Base-by-base conservation (phyloP, 2,888 invertebrate species). In the Rugalucina vietnamica region DNA sequence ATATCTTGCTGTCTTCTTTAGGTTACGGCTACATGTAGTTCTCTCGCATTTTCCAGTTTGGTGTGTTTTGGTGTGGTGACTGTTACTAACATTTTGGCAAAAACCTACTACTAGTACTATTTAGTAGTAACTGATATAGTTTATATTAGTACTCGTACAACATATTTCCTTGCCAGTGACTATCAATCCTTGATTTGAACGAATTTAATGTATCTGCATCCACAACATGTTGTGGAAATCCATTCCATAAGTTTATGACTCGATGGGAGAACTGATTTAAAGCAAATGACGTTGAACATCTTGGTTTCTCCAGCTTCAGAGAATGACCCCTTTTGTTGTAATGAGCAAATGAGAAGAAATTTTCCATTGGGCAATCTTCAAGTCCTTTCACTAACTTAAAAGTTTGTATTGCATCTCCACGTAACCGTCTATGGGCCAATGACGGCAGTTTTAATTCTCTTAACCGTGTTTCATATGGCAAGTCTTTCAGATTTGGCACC, bases 111-210 rank as follows among this genome's bases (percentile, higher is more conserved):
- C 57, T 27, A 57, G 29, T n/a, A 57, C 3, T 10, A 57, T 4
- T 57, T 57, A 57, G 57, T 57, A 57, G 57, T 27, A 27, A n/a
- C 24, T 57, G 12, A 10, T 57, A 57, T 14, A 24, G 57, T 27
- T 57, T 29, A 57, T 27, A 57, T 27, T 57, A 57, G 29, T 27
- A 57, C 57, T 57, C 57, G 29, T 57, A 57, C 57, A 57, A 57
- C 57, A 57, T 57, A 29, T 57, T 57, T 57, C 57, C 57, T 57
- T n/a, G n/a, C n/a, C n/a, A 54, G 54, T 54, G 54, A 21, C n/a
- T 57, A 57, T 57, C 57, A 27, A 57, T n/a, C 27, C 57, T 57
- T 57, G 57, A 2, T 57, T 57, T 57, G 57, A 57, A 57, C 8
- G 5, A 27, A 27, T 27, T n/a, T 57, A 57, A 5, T 27, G 57